Evolutionary conservation across 2,113 vertebrate genomes (phyloP).

Genomic region (Nothoprocta pentlandii): DNA sequence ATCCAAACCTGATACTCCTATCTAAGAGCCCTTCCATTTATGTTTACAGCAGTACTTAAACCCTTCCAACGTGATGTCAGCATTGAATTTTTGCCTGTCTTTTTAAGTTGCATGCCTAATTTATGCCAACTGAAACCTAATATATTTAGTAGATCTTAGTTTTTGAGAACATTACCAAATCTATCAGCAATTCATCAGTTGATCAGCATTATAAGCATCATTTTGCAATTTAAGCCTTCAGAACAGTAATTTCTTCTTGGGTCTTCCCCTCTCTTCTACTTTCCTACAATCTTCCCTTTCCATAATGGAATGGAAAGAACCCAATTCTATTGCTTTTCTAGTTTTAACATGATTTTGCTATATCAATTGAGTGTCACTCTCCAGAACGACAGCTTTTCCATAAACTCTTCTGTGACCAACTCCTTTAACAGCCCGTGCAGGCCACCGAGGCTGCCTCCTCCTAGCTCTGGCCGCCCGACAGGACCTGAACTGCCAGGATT

Average conservation of each 20-base stretch:
- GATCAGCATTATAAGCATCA: neutral
- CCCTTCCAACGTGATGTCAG: neutral
- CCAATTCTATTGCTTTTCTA: neutral
- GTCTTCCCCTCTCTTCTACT: neutral
- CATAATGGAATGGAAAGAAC: neutral
- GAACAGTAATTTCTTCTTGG: neutral
- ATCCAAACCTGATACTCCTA: neutral
- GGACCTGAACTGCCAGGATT: neutral
- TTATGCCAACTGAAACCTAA: neutral
- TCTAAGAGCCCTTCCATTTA: neutral
- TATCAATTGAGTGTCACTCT: neutral
- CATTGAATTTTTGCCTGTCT: neutral
- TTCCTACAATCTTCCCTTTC: neutral
- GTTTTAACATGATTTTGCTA: neutral
- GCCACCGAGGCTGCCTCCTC: fast-evolving
- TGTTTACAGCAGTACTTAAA: neutral
- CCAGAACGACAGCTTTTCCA: neutral
- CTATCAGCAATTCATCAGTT: neutral
- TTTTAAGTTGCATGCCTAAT: neutral
- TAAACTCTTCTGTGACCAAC: neutral
- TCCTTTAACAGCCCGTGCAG: neutral
- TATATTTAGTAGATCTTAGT: neutral
- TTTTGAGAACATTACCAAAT: neutral
- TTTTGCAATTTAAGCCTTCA: neutral
- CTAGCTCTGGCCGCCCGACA: neutral